Evolutionary conservation across 2,113 vertebrate genomes (phyloP), one percentile per base, ranked within the genome.

Genomic region (Paradisaea rubra): DNA sequence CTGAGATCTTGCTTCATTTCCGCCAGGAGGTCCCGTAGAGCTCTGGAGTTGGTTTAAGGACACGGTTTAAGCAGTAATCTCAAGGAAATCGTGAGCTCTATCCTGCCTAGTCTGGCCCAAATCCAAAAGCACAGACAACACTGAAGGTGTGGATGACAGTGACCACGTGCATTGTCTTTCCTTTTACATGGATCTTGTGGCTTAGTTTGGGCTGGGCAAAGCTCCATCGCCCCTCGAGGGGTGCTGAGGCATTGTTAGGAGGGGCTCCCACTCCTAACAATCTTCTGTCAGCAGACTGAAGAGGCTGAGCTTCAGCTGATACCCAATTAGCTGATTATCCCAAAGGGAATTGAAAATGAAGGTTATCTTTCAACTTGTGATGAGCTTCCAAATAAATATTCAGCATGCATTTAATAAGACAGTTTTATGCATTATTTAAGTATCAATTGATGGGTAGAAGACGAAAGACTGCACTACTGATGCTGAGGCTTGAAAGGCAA

Each of bases 261-360:
- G 47, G 37, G 63, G 54, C 74, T 90, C 31, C 37, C 35, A 30
- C 0, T 0, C 49, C 35, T 37, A 37, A 37, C 35, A 37, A 37
- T 37, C 35, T 37, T 37, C 72, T 90, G 81, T 86, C 84, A 89
- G 60, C 70, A 81, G 23, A 2, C 66, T 71, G 92, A 68, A 37
- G 72, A 93, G 89, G 18, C 92, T 94, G 93, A 93, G 87, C 88
- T 91, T 89, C 81, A 87, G 91, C 83, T 96, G 86, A 92, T 95
- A 44, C 86, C 95, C 95, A 97, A 97, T 97, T 96, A 97, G 87
- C 94, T 96, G 95, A 97, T 97, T 97, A 96, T 94, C 91, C 96
- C 95, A 97, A 97, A 97, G 95, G 91, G 97, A 97, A 97, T 97
- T 96, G 93, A 65, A 97, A 96, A 96, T 97, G 96, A 97, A 96